phyloP scores from a whole-genome alignment of 2,888 invertebrate species.

The Drosophila koepferae region DNA sequence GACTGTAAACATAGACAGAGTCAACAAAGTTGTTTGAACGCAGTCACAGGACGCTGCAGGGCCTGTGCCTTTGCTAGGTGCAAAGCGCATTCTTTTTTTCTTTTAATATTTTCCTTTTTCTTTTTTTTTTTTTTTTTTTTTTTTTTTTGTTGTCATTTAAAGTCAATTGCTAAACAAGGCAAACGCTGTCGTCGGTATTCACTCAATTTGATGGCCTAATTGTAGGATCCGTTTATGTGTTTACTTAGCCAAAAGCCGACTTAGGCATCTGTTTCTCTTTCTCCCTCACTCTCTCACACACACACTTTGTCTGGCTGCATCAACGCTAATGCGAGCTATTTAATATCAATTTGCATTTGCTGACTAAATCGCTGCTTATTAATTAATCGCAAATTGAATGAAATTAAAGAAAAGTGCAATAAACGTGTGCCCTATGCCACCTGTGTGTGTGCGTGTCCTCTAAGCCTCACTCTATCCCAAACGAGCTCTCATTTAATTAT shows the following conservation, averaged over 20 bases:
- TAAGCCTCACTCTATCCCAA: slow-evolving; percentile 9
- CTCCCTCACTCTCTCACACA: background rate
- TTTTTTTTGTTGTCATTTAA: background rate
- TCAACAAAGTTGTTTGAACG: slow-evolving; percentile 64
- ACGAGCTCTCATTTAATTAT: slow-evolving; percentile 55
- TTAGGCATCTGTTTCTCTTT: background rate
- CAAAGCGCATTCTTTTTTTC: slow-evolving; percentile 3
- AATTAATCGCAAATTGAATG: slow-evolving; percentile 65
- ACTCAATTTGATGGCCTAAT: slow-evolving; percentile 50
- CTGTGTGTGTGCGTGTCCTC: slow-evolving; percentile 6
- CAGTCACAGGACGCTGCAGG: slow-evolving; percentile 8
- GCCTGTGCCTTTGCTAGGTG: background rate
- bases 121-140: background rate
- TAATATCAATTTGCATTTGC: slow-evolving; percentile 77
- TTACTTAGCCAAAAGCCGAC: slow-evolving; percentile 4
- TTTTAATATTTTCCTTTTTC: background rate
- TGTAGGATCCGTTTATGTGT: slow-evolving; percentile 30
- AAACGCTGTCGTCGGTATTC: slow-evolving; percentile 29
- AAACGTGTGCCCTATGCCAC: slow-evolving; percentile 1
- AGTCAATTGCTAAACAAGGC: slow-evolving; percentile 57
- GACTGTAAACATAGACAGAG: slow-evolving; percentile 72
- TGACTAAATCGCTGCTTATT: slow-evolving; percentile 74
- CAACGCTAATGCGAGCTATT: slow-evolving; percentile 68
- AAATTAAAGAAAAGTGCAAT: slow-evolving; percentile 39
- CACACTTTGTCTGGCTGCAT: slow-evolving; percentile 22